Evolutionary conservation across 2,797 vertebrate genomes (phyloP).

Genomic region (Lacerta agilis): DNA sequence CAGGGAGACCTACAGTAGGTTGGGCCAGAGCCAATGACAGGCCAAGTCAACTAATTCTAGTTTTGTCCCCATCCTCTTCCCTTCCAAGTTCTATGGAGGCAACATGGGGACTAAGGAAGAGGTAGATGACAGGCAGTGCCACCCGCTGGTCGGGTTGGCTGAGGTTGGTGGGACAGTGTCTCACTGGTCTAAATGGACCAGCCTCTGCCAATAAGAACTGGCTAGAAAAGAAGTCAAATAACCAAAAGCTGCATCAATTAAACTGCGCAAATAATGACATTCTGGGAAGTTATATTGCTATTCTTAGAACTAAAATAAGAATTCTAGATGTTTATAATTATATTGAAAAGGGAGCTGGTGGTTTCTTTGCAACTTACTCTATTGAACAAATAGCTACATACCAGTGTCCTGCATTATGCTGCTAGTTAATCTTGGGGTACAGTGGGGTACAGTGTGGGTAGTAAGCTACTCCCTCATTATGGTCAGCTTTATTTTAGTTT

Average conservation of each 20-base stretch:
- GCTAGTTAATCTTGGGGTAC: neutral
- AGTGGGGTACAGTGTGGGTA: neutral
- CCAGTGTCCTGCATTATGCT: neutral
- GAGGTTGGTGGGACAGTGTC: no score
- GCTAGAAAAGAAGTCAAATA: neutral
- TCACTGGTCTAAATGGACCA: no score
- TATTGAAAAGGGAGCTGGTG: neutral
- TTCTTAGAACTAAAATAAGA: neutral
- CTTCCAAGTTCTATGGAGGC: no score
- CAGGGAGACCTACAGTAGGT: no score
- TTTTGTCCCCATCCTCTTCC: no score
- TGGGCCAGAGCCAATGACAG: no score
- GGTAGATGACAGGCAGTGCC: no score
- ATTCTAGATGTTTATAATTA: neutral
- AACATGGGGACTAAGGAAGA: no score
- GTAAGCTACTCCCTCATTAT: neutral
- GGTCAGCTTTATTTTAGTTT: neutral
- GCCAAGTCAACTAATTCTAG: no score
- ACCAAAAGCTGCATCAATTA: neutral
- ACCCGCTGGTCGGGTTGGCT: no score
- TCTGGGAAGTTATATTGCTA: neutral
- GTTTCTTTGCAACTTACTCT: neutral
- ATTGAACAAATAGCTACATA: neutral
- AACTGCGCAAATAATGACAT: accelerated
- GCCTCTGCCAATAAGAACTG: neutral